These are phyloP conservation scores for Epiblema foenella DNA, from an alignment of 2,888 invertebrate species.

Conservation along the genomic window DNA sequence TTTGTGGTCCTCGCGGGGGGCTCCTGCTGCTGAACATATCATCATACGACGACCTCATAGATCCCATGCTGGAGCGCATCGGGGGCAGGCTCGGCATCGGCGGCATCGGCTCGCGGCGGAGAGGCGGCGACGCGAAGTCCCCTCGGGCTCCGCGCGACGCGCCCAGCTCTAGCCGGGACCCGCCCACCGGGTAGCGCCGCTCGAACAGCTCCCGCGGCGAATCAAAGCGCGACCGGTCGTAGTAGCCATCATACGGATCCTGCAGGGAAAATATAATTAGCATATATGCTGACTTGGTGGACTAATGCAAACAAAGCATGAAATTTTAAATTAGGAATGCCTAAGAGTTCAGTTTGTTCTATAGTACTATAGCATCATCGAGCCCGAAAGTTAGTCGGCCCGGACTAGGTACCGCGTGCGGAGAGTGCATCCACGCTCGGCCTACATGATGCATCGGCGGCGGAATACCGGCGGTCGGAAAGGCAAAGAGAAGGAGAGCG, in stretches of 20 bases:
- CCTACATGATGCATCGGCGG: constrained; percentile 67
- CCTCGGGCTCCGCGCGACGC: constrained; percentile 84
- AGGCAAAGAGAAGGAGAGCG: constrained; percentile 68
- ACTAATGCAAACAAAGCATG: constrained; percentile 6
- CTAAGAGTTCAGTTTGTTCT: constrained; percentile 34
- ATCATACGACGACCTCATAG: constrained; percentile 90
- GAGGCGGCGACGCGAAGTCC: constrained; percentile 89
- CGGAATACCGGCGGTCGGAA: constrained; percentile 62
- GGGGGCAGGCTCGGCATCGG: constrained; percentile 90
- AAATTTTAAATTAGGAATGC: constrained; percentile 3
- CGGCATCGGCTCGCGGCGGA: constrained; percentile 91
- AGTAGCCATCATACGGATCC: constrained; percentile 92
- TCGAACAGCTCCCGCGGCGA: constrained; percentile 92
- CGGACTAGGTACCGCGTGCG: constrained; percentile 71
- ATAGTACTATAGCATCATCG: constrained; percentile 64
- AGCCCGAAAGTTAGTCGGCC: constrained; percentile 62
- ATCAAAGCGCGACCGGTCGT: constrained; percentile 91
- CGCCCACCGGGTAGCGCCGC: constrained; percentile 89
- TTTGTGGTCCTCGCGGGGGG: constrained; percentile 86
- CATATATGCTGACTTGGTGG: constrained; percentile 8
- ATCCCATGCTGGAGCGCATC: constrained; percentile 86
- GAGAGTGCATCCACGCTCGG: constrained; percentile 67
- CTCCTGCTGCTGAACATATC: constrained; percentile 93
- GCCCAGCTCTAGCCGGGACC: constrained; percentile 82
- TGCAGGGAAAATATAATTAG: constrained; percentile 55